phyloP scores from a whole-genome alignment of 2,797 vertebrate genomes.

The Spinibarbus caldwelli region DNA sequence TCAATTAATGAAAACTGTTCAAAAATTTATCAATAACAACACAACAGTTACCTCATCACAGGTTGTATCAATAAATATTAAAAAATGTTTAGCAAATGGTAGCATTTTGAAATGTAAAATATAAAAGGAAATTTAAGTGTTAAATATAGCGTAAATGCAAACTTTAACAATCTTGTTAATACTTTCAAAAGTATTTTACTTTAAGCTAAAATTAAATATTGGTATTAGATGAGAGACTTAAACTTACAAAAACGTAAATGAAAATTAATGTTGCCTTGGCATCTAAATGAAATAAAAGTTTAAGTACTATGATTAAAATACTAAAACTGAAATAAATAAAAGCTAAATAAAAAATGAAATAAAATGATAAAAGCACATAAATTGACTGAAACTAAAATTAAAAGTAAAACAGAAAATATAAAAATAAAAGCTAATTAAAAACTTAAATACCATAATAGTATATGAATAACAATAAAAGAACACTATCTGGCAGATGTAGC shows the following conservation, averaged over 20 bases:
- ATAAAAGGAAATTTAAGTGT: background rate
- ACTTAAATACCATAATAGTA: background rate
- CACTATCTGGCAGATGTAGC: background rate
- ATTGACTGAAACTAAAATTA: background rate
- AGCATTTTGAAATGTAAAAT: background rate
- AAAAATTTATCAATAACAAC: too few species aligned
- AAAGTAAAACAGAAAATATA: background rate
- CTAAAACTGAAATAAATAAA: background rate
- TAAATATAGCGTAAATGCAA: background rate
- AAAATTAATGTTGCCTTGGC: background rate
- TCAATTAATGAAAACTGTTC: background rate
- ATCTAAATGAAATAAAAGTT: background rate
- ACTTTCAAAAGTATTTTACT: too few species aligned
- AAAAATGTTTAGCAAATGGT: background rate
- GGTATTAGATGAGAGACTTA: background rate
- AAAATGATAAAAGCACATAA: background rate
- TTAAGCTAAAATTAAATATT: slow-evolving; percentile 2
- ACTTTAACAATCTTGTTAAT: background rate
- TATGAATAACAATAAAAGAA: background rate
- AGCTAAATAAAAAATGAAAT: background rate
- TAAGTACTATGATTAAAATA: background rate
- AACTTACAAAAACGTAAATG: background rate
- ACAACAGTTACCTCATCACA: background rate
- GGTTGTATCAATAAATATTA: too few species aligned
- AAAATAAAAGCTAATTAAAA: background rate